Conservation (phyloP, 2,113 vertebrate genomes). For the Phainopepla nitens region DNA sequence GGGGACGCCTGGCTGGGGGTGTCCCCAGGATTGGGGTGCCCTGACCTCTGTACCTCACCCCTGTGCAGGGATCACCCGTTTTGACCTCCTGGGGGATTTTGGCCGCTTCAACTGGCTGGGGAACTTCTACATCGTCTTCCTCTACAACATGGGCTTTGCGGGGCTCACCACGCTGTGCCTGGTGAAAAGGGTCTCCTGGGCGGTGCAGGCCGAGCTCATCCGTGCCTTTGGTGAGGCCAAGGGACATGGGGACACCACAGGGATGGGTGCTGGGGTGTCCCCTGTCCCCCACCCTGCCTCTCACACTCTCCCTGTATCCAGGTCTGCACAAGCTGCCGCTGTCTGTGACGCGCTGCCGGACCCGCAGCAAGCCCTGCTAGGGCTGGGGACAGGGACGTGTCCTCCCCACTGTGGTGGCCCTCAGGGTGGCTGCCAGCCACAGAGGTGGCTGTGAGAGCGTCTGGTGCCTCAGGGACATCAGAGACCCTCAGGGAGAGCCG, state of each 20-base stretch:
- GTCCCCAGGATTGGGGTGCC: neutral
- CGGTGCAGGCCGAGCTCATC: slow-evolving; percentile 89
- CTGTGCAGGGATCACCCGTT: slow-evolving; percentile 87
- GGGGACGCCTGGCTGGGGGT: neutral
- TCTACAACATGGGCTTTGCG: slow-evolving; percentile 94
- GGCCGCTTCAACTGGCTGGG: slow-evolving; percentile 95
- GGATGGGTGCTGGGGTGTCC: neutral
- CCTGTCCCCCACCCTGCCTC: neutral
- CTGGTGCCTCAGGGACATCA: neutral
- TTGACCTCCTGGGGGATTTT: slow-evolving; percentile 92
- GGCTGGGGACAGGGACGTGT: neutral
- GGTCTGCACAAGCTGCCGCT: slow-evolving; percentile 88
- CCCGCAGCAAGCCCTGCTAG: slow-evolving; percentile 62
- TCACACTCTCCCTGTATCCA: slow-evolving; percentile 6
- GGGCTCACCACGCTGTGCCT: slow-evolving; percentile 90
- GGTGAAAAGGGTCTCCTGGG: slow-evolving; percentile 91
- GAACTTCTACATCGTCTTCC: slow-evolving; percentile 92
- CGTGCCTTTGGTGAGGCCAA: slow-evolving; percentile 86
- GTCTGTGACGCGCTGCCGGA: slow-evolving; percentile 74
- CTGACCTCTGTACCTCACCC: neutral
- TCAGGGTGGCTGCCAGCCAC: neutral
- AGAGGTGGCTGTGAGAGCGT: neutral
- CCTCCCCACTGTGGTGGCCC: neutral
- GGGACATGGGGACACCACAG: neutral
- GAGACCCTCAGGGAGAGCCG: neutral